These are phyloP conservation scores for Canis aureus DNA, from an alignment of 2,113 vertebrate species.

Conservation along the genomic window DNA sequence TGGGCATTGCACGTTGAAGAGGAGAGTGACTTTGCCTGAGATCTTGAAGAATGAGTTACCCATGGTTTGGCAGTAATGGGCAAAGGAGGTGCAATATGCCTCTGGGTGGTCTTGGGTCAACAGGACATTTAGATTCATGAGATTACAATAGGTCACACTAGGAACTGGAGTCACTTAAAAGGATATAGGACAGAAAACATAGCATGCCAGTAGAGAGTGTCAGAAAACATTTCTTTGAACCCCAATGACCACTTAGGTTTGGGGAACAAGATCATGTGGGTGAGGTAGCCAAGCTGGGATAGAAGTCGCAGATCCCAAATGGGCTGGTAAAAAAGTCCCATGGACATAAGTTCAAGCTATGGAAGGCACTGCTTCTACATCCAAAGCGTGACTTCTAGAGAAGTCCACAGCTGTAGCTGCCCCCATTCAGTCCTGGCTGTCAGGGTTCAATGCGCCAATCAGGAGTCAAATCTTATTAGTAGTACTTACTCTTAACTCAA, in stretches of 20 bases:
- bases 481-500: background rate
- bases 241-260: background rate
- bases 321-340: background rate
- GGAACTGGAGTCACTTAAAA: background rate
- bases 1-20: background rate
- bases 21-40: background rate
- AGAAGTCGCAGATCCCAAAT: background rate
- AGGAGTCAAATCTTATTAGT: background rate
- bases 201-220: background rate
- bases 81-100: background rate
- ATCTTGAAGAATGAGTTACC: background rate
- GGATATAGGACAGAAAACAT: background rate
- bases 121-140: background rate
- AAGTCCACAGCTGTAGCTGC: background rate
- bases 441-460: background rate
- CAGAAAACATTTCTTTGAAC: background rate
- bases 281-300: background rate
- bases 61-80: background rate
- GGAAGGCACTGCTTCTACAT: background rate
- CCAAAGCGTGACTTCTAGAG: background rate
- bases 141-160: background rate
- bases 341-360: background rate
- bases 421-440: background rate
- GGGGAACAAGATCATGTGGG: background rate
- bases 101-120: background rate